A percentile compares a stretch with the other conserved stretches of the same genome.
Evolutionary conservation across 2,797 vertebrate genomes (phyloP).

Genomic region (Cyprinodon diabolis): DNA sequence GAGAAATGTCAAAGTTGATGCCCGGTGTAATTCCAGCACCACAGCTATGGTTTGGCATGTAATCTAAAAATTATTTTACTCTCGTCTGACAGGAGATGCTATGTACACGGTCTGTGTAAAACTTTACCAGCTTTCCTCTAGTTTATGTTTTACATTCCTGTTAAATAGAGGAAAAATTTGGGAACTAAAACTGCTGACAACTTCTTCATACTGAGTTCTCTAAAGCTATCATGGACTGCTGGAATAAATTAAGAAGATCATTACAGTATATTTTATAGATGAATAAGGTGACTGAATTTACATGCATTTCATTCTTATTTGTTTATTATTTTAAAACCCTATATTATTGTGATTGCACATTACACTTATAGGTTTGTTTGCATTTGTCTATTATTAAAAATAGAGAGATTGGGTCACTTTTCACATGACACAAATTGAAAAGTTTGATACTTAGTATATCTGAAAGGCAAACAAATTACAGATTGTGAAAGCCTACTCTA

Average conservation of each 20-base stretch:
- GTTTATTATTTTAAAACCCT: not conserved
- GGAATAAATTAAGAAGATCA: not conserved
- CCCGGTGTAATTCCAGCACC: not conserved
- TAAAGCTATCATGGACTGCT: too few species aligned
- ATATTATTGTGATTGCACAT: not conserved
- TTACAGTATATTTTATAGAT: not conserved
- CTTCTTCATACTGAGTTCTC: not conserved
- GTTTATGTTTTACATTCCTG: not conserved
- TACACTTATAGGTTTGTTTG: not conserved
- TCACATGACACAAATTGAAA: not conserved
- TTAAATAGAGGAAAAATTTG: not conserved
- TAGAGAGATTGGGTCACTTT: not conserved
- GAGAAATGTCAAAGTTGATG: not conserved
- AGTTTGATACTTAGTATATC: conserved; percentile 1
- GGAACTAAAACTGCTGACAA: not conserved
- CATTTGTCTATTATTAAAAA: not conserved
- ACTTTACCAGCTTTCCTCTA: not conserved
- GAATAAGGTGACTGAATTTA: not conserved
- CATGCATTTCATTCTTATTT: not conserved
- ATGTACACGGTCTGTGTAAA: not conserved
- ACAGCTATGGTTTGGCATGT: not conserved
- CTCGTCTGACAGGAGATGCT: not conserved
- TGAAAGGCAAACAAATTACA: not conserved
- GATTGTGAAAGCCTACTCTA: not conserved
- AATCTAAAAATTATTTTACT: not conserved